Base-by-base conservation (phyloP, 2,888 invertebrate species). In the Adelphocoris suturalis region DNA sequence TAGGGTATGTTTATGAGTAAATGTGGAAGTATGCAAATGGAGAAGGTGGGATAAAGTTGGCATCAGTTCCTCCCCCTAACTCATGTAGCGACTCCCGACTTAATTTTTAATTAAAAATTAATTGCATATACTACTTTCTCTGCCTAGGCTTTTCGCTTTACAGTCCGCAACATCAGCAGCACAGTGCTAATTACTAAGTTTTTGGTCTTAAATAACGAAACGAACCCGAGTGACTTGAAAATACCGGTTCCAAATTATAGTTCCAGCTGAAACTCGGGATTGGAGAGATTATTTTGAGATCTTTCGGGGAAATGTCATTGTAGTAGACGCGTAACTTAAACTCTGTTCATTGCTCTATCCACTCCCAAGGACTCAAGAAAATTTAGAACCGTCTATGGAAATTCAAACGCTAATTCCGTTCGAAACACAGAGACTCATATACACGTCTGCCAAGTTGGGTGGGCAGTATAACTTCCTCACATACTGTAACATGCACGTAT, bases 71-170 rank as follows among this genome's bases (percentile, higher is more conserved):
- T 19, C 61, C 61, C 9, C 19, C 61, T n/a, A 9, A 81, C 81
- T 46, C 81, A 47, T 81, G 47, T 81, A 48, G 47, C 47, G 47
- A 47, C 46, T 5, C 7, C 48, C 47, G 81, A 81, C 81, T 81
- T 48, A 47, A 81, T 81, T 81, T 81, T 81, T 81, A 81, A 81
- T 81, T 81, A 81, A 81, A 81, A 81, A 81, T 81, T 81, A 81
- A 48, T 81, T 46, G 46, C 46, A 80, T 80, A 80, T 80, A 80
- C 80, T 80, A 80, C 80, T 80, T 80, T 13, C 1, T 75, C 28
- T 75, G 14, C 75, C 28, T n/a, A 80, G n/a, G 28, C 28, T 37
- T 28, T 46, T 46, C 11, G 80, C 80, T 37, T 80, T 37, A 52
- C 52, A 52, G 16, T 16, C 52, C 12, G 16, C 16, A 16, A 16